phyloP scores from a whole-genome alignment of 2,113 vertebrate genomes.

The Vireo altiloquus region DNA sequence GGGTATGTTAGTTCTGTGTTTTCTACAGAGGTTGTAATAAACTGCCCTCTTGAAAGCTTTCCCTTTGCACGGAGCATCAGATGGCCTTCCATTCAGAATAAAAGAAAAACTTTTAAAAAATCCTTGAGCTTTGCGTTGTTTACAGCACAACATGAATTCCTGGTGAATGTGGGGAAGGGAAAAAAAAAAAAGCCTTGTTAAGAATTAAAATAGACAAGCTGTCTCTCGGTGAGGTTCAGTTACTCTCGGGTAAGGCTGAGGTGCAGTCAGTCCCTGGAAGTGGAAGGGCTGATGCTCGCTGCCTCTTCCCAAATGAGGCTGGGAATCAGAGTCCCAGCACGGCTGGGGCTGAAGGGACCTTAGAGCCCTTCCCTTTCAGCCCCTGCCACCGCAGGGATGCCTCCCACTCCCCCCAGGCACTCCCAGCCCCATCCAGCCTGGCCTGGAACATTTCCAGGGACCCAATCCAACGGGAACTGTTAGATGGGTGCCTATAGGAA shows the following conservation, averaged over 20 bases:
- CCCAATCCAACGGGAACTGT: neutral
- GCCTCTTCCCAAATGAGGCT: neutral
- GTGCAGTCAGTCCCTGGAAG: neutral
- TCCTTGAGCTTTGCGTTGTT: conserved; percentile 18
- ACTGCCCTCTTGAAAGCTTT: neutral
- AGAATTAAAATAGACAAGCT: neutral
- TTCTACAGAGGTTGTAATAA: neutral
- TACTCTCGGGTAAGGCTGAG: neutral
- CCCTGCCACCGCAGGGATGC: neutral
- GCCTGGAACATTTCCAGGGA: neutral
- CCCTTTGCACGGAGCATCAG: neutral
- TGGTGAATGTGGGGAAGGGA: neutral
- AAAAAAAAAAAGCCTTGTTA: neutral
- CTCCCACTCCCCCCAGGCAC: neutral
- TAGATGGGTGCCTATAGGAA: neutral
- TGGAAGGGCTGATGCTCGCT: neutral
- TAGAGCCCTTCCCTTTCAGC: accelerated
- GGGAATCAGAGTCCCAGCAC: neutral
- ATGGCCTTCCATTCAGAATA: neutral
- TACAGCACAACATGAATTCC: neutral
- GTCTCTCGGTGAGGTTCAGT: neutral
- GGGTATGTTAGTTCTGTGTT: neutral
- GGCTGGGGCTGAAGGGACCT: too few relatives aligned
- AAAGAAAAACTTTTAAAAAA: neutral
- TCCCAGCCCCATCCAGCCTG: neutral